These are phyloP conservation scores for Aurelia aurita DNA, from an alignment of 30 jellyfish, hydroid and myxozoan genomes.

Conservation along the genomic window DNA sequence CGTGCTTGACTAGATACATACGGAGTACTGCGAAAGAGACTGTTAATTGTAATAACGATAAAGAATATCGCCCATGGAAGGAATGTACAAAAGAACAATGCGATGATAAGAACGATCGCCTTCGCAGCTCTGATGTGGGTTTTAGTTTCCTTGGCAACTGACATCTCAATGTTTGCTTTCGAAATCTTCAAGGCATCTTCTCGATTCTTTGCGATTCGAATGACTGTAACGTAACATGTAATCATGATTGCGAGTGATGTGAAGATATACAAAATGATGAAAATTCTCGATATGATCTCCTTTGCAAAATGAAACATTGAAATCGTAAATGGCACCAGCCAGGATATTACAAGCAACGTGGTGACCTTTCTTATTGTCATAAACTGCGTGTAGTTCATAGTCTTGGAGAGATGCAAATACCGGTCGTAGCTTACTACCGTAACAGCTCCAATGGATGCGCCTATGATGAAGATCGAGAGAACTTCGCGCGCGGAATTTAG, in stretches of 20 bases:
- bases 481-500: conserved; percentile 20
- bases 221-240: conserved; percentile 48
- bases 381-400: conserved; percentile 9
- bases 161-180: neutral
- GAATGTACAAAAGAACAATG: conserved; percentile 11
- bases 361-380: conserved; percentile 32
- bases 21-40: neutral
- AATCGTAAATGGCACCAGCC: conserved; percentile 61
- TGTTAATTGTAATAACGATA: neutral
- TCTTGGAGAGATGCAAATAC: conserved; percentile 41
- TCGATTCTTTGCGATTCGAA: conserved; percentile 9
- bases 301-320: conserved; percentile 59
- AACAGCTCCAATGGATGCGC: conserved; percentile 57
- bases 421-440: conserved; percentile 65
- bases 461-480: conserved; percentile 33
- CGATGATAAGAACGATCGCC: conserved; percentile 4
- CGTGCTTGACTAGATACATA: neutral
- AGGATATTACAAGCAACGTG: conserved; percentile 9
- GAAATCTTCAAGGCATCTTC: conserved; percentile 7
- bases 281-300: conserved; percentile 25
- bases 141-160: neutral
- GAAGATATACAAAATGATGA: conserved; percentile 19
- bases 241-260: conserved; percentile 25
- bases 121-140: neutral
- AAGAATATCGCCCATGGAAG: conserved; percentile 5